Evolutionary conservation across 2,113 vertebrate species (phyloP), one percentile per base, ranked within the genome.

Genomic region (Rostratula benghalensis): DNA sequence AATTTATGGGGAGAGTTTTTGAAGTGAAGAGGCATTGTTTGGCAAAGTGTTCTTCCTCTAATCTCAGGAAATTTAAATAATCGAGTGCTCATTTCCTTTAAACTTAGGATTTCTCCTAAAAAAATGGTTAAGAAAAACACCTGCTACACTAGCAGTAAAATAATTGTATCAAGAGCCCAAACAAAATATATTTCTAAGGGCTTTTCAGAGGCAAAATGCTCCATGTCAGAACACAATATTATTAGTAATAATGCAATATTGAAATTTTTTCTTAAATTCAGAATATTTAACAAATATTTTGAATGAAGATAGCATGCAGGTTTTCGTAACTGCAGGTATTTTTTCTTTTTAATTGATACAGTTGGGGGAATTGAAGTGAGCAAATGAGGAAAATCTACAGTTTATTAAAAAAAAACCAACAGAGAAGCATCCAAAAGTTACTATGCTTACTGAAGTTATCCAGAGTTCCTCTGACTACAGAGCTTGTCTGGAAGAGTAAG

Each of bases 11-110:
- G 98, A 98, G 97, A 98, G 98, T 98, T 98, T 99, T 98, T 98
- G 98, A 99, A 98, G 98, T 98, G 98, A 99, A 99, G 98, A 98
- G 98, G 98, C 98, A 99, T 99, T 99, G 98, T 99, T 98, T 99
- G 99, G 98, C 98, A 99, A 98, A 98, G 98, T 98, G 98, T 98
- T 98, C 98, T 98, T 98, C 98, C 96, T 98, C 97, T 99, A 99
- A 99, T 98, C 98, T 97, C 93, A 98, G 98, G 98, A 98, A 98
- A 98, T 98, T 98, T 98, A 98, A 98, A 98, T 98, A 98, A 98
- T 98, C 98, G 95, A 97, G 94, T 70, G 87, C 92, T 98, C 98
- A 98, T 98, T 98, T 98, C 98, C 98, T 98, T 97, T 97, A 96
- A 97, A 98, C 93, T 97, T 96, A 87, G 95, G 93, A 96, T 95